phyloP scores from a whole-genome alignment of 2,113 vertebrate genomes.

The Egretta garzetta region DNA sequence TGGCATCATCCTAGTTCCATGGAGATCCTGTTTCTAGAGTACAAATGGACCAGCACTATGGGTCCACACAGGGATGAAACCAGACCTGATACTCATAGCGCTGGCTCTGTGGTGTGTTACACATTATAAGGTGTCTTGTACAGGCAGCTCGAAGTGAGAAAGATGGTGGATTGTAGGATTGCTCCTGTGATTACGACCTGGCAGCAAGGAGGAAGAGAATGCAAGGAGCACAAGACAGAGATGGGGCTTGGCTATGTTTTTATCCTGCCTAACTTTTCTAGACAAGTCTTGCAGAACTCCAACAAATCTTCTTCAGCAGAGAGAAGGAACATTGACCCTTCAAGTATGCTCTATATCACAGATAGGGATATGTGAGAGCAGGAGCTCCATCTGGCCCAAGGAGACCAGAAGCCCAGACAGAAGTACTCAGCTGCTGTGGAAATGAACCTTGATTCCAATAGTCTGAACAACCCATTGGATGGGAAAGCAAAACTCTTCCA shows the following conservation, averaged over 20 bases:
- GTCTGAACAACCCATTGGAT: background rate
- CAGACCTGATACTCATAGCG: background rate
- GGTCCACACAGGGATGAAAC: background rate
- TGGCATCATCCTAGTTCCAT: background rate
- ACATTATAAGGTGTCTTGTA: background rate
- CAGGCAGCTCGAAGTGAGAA: background rate
- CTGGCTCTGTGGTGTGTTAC: background rate
- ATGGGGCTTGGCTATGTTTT: background rate
- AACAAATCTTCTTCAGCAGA: background rate
- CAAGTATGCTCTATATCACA: background rate
- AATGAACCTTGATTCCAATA: background rate
- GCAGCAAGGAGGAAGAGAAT: background rate
- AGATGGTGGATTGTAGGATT: background rate
- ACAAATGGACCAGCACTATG: background rate
- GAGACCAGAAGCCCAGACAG: background rate
- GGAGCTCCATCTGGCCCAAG: background rate
- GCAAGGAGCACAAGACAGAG: background rate
- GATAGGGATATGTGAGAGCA: background rate
- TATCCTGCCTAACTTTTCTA: background rate
- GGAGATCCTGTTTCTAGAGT: background rate
- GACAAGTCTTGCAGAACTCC: background rate
- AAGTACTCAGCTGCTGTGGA: background rate
- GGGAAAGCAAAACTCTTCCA: background rate
- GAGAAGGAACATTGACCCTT: background rate
- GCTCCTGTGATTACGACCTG: background rate